Base-by-base conservation (phyloP, 92 coral and sea anemone genomes). In the Umimayanthus kanabou region DNA sequence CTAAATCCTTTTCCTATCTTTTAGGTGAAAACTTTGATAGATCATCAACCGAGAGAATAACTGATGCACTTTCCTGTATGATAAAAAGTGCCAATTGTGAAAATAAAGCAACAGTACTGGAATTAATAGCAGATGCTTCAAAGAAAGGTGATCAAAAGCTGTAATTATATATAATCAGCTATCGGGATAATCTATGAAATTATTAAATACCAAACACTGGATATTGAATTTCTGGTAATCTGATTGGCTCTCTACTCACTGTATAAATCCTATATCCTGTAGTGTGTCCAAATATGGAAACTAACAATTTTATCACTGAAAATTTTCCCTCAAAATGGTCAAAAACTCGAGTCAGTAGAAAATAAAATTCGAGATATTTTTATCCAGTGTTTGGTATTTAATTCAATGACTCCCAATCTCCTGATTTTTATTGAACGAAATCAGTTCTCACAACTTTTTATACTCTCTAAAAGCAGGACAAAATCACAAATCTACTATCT, bases 101-200 rank as follows among this genome's bases (percentile, higher is more conserved):
- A 6, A 83, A 70, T 71, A 83, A 70, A 83, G 87, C 87, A 6
- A 33, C 22, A 4, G 87, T 83, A 16, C 73, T 83, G 66, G 87
- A 83, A 70, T 45, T 83, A 4, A 71, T 83, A n/a, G 87, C 87
- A 1, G 87, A 83, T 83, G 87, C 78, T 49, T 69, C 87, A 47
- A 83, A 83, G 43, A 83, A 83, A 83, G 87, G 87, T 83, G 70
- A 39, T 29, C 3, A 2, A n/a, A 2, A 47, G 6, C 8, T 7
- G 6, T 7, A 47, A 33, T 33, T 9, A 43, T 33, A 33, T 33
- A 33, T 33, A 33, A 33, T 33, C 37, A 2, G 2, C 37, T 33
- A 33, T 33, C 37, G 0, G 37, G 37, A 33, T 33, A 33, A 16
- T 18, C 25, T 64, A 18, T 64, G 70, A 64, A 33, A 33, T 33